A percentile compares a stretch with the other conserved stretches of the same genome.
Evolutionary conservation across 2,797 vertebrate species (phyloP).

Genomic region (Acanthiza pusilla): DNA sequence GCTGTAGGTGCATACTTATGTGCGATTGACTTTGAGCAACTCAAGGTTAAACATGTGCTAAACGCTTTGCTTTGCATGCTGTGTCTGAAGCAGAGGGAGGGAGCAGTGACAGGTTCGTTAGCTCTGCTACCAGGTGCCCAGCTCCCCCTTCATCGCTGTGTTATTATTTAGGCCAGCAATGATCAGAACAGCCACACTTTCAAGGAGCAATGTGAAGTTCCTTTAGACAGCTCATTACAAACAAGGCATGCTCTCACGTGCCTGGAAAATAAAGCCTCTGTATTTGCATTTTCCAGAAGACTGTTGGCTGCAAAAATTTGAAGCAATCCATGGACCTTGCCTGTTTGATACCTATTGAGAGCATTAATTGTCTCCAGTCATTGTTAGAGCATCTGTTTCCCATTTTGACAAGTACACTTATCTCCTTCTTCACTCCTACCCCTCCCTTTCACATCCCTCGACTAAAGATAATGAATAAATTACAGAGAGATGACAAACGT

Average conservation of each 20-base stretch:
- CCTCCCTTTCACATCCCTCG: constrained; percentile 57
- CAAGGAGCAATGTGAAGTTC: constrained; percentile 1
- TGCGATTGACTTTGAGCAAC: constrained; percentile 6
- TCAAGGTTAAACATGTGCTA: constrained; percentile 9
- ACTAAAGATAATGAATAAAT: constrained; percentile 79
- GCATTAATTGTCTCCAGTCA: constrained; percentile 77
- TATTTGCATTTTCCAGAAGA: constrained; percentile 65
- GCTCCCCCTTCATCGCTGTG: not conserved
- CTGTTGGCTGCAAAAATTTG: constrained; percentile 55
- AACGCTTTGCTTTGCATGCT: constrained; percentile 26
- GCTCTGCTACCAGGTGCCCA: not conserved
- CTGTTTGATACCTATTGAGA: constrained; percentile 61
- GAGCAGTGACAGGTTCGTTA: not conserved
- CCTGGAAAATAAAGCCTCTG: constrained; percentile 61
- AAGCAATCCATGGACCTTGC: constrained; percentile 45
- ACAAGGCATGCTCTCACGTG: constrained; percentile 11
- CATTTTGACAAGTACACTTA: constrained; percentile 76
- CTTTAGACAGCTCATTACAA: constrained; percentile 45
- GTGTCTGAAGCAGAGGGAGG: not conserved
- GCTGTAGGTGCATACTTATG: not conserved
- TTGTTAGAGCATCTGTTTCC: constrained; percentile 77
- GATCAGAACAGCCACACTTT: not conserved
- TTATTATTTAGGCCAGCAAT: not conserved
- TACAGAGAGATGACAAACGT: constrained; percentile 71
- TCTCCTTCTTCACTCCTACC: constrained; percentile 32